Base-by-base conservation (phyloP, 2,113 vertebrate species). In the Puffinus mauretanicus region DNA sequence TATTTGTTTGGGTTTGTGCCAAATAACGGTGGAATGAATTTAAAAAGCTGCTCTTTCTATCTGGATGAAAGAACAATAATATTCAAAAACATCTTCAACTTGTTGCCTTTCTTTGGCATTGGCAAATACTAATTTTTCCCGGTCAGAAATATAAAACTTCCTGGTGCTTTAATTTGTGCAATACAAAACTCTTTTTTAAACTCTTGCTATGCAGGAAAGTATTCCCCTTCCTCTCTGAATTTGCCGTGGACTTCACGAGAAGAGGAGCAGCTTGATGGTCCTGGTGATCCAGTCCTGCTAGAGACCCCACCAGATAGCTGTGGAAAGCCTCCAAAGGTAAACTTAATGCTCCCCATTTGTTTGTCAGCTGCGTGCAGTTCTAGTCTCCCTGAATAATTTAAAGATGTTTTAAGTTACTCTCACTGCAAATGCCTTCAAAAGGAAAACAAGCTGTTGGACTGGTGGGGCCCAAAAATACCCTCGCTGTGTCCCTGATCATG, bases 1-100 rank as follows among this genome's bases (percentile, higher is more conserved):
- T 65, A 86, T 94, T 80, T 72, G 51, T 70, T 91, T 96, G 94
- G 93, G 36, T 79, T 54, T 81, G 65, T 86, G 96, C 98, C 94
- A 95, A 71, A 67, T 94, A 78, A 88, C 30, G 38, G 77, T 83
- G 82, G 86, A 83, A 82, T 73, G 47, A 84, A 64, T 87, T 93
- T 90, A 21, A 86, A 82, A 89, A 66, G 57, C 88, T 84, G 24
- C 18, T 90, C 29, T 57, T 86, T 79, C 88, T 75, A 13, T 84
- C 85, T 72, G 47, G 54, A 19, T 49, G 32, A 80, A 90, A 89
- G 70, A 80, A 80, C 19, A 94, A 82, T 94, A 87, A 25, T 21
- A 64, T 38, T 90, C n/a, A 75, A 81, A 93, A 67, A 6, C 17
- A 5, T 61, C 46, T 85, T 91, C 36, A 75, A 29, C 36, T 80